These are phyloP conservation scores for Aurelia coerulea DNA, from an alignment of 30 jellyfish, hydroid and myxozoan species.

Conservation along the genomic window DNA sequence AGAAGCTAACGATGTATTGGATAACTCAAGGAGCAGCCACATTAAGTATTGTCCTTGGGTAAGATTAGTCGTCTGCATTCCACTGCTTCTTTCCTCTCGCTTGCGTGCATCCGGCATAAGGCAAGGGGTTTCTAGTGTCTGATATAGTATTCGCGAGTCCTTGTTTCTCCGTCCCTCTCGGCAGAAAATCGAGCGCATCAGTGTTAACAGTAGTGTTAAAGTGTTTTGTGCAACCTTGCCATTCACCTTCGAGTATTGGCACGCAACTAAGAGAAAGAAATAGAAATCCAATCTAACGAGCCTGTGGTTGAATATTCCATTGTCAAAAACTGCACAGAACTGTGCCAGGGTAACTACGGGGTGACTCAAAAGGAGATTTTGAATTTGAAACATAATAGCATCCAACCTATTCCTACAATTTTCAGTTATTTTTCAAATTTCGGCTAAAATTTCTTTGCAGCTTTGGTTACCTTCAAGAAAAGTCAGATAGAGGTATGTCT, in stretches of 20 bases:
- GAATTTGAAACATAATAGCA: no score
- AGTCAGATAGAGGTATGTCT: no score
- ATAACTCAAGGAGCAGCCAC: constrained; percentile 1
- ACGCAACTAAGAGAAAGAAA: constrained; percentile 16
- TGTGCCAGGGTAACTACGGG: no score
- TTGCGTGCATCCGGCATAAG: background rate
- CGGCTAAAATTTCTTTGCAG: no score
- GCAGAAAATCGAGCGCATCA: constrained; percentile 21
- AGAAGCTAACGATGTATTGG: background rate
- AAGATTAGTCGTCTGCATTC: background rate
- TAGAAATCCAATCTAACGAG: no score
- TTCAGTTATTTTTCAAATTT: no score
- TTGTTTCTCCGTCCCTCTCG: constrained; percentile 34
- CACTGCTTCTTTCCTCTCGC: background rate
- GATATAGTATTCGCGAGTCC: constrained; percentile 1
- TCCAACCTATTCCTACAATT: no score
- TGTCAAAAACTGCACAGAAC: no score
- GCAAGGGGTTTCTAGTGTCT: constrained; percentile 22
- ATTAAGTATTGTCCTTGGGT: constrained; percentile 40
- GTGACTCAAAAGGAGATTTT: no score
- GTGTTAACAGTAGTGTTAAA: constrained; percentile 12
- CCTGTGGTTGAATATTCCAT: no score
- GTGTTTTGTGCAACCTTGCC: constrained; percentile 8
- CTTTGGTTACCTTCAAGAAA: no score
- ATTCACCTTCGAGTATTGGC: background rate